Conservation (phyloP, 2,113 vertebrate species). For the Chroicocephalus ridibundus region DNA sequence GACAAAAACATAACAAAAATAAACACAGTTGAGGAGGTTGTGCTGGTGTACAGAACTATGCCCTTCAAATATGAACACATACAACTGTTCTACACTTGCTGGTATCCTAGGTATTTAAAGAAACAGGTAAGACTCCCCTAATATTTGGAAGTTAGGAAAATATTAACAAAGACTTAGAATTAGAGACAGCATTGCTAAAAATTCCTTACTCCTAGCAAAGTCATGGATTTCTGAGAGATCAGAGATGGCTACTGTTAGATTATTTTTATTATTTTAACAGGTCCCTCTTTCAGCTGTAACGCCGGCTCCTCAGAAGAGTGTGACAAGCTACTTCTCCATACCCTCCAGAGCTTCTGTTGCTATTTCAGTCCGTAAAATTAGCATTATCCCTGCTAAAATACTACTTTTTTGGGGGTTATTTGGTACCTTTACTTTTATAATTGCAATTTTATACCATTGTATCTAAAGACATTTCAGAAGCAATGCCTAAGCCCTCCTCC, state of each 20-base stretch:
- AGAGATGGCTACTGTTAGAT: background rate
- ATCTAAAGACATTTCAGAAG: background rate
- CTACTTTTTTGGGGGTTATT: background rate
- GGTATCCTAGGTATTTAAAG: background rate
- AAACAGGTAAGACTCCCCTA: background rate
- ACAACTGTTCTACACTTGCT: background rate
- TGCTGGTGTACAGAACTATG: background rate
- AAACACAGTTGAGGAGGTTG: background rate
- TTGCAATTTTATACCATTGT: background rate
- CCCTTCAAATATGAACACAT: background rate
- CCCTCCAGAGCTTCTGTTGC: background rate
- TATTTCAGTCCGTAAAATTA: background rate
- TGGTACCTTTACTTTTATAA: background rate
- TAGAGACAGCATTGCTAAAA: background rate
- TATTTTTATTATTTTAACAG: background rate
- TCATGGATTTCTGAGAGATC: background rate
- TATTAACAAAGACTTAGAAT: background rate
- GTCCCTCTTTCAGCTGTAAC: background rate
- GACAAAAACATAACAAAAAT: background rate
- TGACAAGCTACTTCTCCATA: background rate
- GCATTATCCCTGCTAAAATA: background rate
- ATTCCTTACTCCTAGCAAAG: background rate
- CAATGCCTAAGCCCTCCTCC: background rate
- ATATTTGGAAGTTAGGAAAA: background rate
- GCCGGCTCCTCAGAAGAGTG: background rate